Conservation (phyloP, 2,888 invertebrate genomes). For the Melinaea menophilus region DNA sequence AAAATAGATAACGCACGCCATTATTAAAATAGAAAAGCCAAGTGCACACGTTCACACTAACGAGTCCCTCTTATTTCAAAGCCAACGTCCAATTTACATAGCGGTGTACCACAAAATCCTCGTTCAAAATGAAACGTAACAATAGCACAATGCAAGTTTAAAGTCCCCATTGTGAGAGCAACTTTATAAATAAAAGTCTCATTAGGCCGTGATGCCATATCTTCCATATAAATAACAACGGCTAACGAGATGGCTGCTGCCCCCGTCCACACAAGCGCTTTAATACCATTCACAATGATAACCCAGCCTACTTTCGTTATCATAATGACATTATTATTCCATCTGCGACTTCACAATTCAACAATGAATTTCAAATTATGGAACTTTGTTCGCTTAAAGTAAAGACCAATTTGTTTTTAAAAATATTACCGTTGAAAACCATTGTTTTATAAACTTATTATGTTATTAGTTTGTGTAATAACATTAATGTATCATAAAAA, state of each 20-base stretch:
- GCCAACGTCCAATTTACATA: constrained; percentile 69
- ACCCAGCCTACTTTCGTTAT: constrained; percentile 23
- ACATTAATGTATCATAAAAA: no score
- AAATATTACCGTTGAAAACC: background rate
- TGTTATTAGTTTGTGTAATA: no score
- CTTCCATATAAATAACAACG: constrained; percentile 61
- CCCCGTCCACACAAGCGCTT: constrained; percentile 30
- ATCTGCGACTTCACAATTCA: constrained; percentile 23
- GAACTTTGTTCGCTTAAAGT: background rate
- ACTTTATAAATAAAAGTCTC: constrained; percentile 74
- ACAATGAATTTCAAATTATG: constrained; percentile 11
- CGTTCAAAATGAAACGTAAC: constrained; percentile 71
- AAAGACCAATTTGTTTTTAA: background rate
- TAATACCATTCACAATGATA: constrained; percentile 27
- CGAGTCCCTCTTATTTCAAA: constrained; percentile 57
- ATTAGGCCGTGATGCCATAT: constrained; percentile 64
- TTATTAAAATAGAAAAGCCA: constrained; percentile 42
- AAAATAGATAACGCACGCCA: constrained; percentile 19
- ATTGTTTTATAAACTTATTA: no score
- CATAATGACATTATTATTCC: constrained; percentile 27
- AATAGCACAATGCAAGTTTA: constrained; percentile 72
- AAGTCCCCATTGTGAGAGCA: constrained; percentile 64
- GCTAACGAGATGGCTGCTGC: constrained; percentile 37
- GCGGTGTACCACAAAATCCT: constrained; percentile 62
- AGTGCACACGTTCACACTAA: constrained; percentile 53